phyloP scores from a whole-genome alignment of 2,888 invertebrate genomes.

The Laothoe populi region DNA sequence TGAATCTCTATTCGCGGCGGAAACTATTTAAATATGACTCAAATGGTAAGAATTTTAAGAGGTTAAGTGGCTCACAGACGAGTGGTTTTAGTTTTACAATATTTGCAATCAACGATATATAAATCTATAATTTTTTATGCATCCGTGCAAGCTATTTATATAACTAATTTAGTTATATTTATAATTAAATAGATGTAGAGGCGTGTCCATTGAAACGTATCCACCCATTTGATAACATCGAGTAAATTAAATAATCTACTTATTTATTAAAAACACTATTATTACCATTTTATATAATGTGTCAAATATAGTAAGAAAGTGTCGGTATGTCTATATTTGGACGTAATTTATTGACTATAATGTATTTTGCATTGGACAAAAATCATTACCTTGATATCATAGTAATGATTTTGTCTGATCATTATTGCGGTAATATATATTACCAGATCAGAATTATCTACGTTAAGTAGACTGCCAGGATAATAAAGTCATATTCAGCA shows the following conservation, averaged over 20 bases:
- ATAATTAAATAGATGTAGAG: conserved; percentile 13
- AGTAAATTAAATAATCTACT: conserved; percentile 9
- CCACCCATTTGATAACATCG: conserved; percentile 5
- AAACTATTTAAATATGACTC: conserved; percentile 14
- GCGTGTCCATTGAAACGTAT: conserved; percentile 7
- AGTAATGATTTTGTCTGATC: too few relatives aligned
- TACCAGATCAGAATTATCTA: neutral
- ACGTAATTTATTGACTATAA: conserved; percentile 10
- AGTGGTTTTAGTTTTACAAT: conserved; percentile 36
- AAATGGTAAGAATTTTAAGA: conserved; percentile 3
- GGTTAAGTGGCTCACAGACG: conserved; percentile 1
- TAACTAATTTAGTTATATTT: conserved; percentile 10
- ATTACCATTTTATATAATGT: neutral
- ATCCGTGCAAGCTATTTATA: conserved; percentile 24
- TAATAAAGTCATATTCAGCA: neutral
- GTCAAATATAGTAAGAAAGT: conserved; percentile 2
- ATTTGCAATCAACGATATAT: conserved; percentile 64
- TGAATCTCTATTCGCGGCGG: neutral
- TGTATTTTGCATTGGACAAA: neutral
- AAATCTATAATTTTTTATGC: conserved; percentile 62
- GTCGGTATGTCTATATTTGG: conserved; percentile 15
- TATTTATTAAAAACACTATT: conserved; percentile 4
- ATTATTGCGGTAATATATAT: conserved; percentile 1
- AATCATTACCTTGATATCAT: too few relatives aligned
- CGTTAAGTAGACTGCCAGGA: too few relatives aligned